These are phyloP conservation scores for Linyphia triangularis DNA, from an alignment of 2,888 invertebrate species.

Conservation along the genomic window DNA sequence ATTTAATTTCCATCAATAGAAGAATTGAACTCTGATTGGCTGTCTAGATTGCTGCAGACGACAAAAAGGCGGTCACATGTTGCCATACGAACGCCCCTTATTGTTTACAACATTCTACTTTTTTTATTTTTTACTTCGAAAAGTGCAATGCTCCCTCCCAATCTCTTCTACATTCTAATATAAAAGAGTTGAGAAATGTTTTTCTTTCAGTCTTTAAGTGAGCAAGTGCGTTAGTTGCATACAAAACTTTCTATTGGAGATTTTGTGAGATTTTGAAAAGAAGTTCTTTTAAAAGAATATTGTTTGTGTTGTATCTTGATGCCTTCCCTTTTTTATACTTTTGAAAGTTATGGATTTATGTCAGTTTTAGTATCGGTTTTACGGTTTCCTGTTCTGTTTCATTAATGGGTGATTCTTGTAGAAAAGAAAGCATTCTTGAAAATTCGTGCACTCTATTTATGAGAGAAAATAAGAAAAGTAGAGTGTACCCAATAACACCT, in stretches of 20 bases:
- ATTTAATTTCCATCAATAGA: slow-evolving; percentile 41
- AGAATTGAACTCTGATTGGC: slow-evolving; percentile 60
- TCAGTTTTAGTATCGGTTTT: background rate
- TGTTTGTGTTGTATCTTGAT: background rate
- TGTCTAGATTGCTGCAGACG: slow-evolving; percentile 8
- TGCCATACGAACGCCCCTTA: slow-evolving; percentile 30
- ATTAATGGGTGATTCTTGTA: too few relatives aligned
- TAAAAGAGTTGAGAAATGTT: background rate
- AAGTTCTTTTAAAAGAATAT: background rate
- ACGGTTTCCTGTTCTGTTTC: too few relatives aligned
- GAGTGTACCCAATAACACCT: too few relatives aligned
- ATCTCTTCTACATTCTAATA: background rate
- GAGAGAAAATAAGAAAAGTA: too few relatives aligned
- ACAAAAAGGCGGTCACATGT: slow-evolving; percentile 62
- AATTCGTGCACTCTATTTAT: too few relatives aligned
- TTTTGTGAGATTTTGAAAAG: background rate
- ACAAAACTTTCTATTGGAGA: slow-evolving; percentile 25
- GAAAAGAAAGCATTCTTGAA: too few relatives aligned
- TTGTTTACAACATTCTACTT: slow-evolving; percentile 38
- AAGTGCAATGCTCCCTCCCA: slow-evolving; percentile 1
- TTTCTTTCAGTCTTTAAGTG: slow-evolving; percentile 6
- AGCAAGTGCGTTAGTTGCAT: background rate
- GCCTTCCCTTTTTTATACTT: background rate
- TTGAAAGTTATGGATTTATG: background rate
- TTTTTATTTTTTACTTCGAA: slow-evolving; percentile 39